Evolutionary conservation across 1,140 invertebrate genomes (phyloP), one percentile per base, ranked within the genome.

Genomic region (Papilio glaucus): DNA sequence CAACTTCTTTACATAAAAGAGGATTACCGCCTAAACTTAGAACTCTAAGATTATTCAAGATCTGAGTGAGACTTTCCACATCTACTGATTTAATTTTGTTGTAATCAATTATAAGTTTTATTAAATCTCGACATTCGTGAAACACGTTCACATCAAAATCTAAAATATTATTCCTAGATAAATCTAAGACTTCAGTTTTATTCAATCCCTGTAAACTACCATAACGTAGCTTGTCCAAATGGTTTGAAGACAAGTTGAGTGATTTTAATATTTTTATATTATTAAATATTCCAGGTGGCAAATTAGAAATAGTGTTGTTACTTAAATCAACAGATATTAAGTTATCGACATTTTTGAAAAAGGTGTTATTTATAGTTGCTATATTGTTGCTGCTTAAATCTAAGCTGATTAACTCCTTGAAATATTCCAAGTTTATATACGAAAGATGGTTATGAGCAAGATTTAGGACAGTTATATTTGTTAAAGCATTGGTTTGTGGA

Each of bases 1-100:
- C 83, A 7, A 91, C 84, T 75, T 90, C 86, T 71, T 83, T 84
- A 77, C 89, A 92, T 5, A 78, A 72, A 13, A 92, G 72, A 26
- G 84, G 86, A 73, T 91, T 91, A 0, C 86, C 86, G n/a, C 89
- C 89, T 67, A 91, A 72, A 77, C 88, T 91, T 53, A 91, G 45
- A 45, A 72, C 78, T 21, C 72, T 81, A 13, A 91, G 65, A 71
- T 85, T 87, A 15, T 82, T 74, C 9, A 80, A 65, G 8, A 83
- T 76, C 13, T 65, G 42, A 10, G 85, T 73, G 18, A 92, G 65
- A 57, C 72, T 82, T 13, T 87, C 85, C 2, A 90, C 73, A 53
- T 90, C 83, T 15, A 92, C 70, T 1, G 70, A 69, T 73, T 84
- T 85, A 26, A 92, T 82, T 8, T 73, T 15, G 77, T 92, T 92